Percentiles rank a stretch among this genome's conserved stretches.
Evolutionary conservation across 2,797 vertebrate genomes (phyloP).

Genomic region (Nasua narica): DNA sequence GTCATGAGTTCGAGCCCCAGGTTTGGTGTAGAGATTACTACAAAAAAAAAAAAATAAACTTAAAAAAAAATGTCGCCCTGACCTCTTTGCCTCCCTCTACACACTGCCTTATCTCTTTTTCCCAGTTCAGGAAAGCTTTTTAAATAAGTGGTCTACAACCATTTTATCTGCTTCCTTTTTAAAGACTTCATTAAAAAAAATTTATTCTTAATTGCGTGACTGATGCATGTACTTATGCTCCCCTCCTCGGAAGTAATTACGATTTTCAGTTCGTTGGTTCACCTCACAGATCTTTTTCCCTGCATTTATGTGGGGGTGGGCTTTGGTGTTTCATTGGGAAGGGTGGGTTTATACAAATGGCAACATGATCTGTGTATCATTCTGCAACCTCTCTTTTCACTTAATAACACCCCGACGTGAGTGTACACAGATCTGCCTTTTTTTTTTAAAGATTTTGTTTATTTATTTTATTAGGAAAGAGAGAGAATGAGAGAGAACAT

Average conservation of each 20-base stretch:
- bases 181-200: neutral
- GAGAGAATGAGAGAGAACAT: too few relatives aligned
- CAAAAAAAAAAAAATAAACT: neutral
- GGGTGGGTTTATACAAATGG: neutral
- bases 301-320: neutral
- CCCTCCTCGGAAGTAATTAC: neutral
- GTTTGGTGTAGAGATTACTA: neutral
- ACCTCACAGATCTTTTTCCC: neutral
- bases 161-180: conserved; percentile 33
- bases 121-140: conserved; percentile 14
- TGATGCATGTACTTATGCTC: neutral
- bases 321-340: neutral
- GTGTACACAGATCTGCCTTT: neutral
- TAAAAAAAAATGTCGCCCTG: neutral
- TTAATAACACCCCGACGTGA: neutral
- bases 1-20: neutral
- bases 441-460: too few relatives aligned
- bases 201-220: conserved; percentile 16
- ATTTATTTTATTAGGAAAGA: too few relatives aligned
- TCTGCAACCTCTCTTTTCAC: conserved; percentile 18
- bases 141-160: neutral
- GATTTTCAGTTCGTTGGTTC: conserved; percentile 28
- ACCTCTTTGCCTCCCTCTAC: neutral
- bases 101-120: conserved; percentile 16
- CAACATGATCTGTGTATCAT: neutral